A percentile compares a stretch with the other conserved stretches of the same genome.
phyloP scores from a whole-genome alignment of 2,797 vertebrate genomes.

The Lates japonicus region DNA sequence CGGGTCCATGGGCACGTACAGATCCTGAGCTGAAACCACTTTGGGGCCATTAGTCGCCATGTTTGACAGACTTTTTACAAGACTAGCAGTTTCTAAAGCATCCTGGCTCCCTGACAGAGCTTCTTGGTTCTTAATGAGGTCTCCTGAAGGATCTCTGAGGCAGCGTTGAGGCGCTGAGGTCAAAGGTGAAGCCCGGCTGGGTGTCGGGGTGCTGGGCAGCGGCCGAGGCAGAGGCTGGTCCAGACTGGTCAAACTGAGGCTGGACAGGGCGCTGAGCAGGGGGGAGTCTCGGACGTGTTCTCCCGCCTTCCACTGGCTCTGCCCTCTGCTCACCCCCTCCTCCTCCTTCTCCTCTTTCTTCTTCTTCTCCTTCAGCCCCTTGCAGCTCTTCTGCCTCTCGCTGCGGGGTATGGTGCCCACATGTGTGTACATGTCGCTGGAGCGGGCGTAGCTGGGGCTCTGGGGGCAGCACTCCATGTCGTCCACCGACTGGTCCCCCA shows the following conservation, averaged over 20 bases:
- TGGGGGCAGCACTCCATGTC: constrained; percentile 84
- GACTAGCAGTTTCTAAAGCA: neutral
- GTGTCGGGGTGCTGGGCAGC: constrained; percentile 28
- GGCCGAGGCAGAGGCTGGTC: constrained; percentile 25
- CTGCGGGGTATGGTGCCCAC: constrained; percentile 92
- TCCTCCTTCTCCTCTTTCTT: constrained; percentile 16
- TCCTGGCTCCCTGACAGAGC: neutral
- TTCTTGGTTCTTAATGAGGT: neutral
- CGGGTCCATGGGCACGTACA: constrained; percentile 75
- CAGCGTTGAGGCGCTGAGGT: constrained; percentile 38
- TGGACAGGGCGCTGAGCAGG: constrained; percentile 73
- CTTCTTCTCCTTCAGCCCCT: constrained; percentile 38
- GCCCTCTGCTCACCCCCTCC: constrained; percentile 18
- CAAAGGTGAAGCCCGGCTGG: constrained; percentile 52
- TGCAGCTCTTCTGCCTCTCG: constrained; percentile 54
- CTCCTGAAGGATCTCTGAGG: neutral
- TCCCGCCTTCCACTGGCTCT: constrained; percentile 34
- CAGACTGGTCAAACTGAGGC: constrained; percentile 38
- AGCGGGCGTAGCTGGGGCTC: constrained; percentile 84
- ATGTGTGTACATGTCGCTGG: constrained; percentile 91
- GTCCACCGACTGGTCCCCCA: constrained; percentile 77
- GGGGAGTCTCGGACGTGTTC: constrained; percentile 77
- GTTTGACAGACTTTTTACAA: neutral
- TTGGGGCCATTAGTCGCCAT: neutral
- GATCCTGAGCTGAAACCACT: constrained; percentile 40